Conservation (phyloP, 1,140 invertebrate species). For the Drosophila seguyi region DNA sequence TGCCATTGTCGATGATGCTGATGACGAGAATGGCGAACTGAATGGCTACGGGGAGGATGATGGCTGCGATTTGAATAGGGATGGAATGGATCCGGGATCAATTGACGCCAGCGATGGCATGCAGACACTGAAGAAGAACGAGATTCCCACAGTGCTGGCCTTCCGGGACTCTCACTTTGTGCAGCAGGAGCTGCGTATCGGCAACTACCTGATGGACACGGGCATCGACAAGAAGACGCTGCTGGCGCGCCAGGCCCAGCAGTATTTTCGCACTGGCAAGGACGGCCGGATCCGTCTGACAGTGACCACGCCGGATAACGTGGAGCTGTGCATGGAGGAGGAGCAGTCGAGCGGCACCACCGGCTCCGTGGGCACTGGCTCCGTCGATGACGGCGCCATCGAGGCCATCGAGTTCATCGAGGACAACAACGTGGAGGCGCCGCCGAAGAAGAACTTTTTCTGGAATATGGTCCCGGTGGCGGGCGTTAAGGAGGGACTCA, state of each 20-base stretch:
- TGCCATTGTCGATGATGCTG: conserved; percentile 61
- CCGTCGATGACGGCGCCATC: conserved; percentile 74
- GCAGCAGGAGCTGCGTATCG: conserved; percentile 83
- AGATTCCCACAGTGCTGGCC: conserved; percentile 83
- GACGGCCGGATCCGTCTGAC: conserved; percentile 76
- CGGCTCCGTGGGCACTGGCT: conserved; percentile 51
- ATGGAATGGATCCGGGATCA: conserved; percentile 21
- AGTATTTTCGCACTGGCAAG: conserved; percentile 55
- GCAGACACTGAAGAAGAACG: conserved; percentile 75
- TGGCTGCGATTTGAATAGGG: conserved; percentile 10
- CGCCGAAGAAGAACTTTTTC: conserved; percentile 74
- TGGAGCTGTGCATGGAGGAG: conserved; percentile 77
- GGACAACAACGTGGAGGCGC: conserved; percentile 38
- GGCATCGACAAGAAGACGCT: conserved; percentile 81
- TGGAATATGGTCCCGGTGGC: conserved; percentile 74
- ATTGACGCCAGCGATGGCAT: conserved; percentile 50
- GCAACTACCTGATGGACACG: conserved; percentile 84
- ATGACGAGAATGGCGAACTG: conserved; percentile 28
- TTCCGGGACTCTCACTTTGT: conserved; percentile 84
- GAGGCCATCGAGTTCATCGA: conserved; percentile 72
- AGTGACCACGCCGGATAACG: conserved; percentile 81
- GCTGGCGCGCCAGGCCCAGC: conserved; percentile 57
- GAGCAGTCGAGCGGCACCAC: conserved; percentile 58
- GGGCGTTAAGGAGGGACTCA: conserved; percentile 77
- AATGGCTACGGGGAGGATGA: conserved; percentile 22